These are phyloP conservation scores for Cerastis leucographa DNA, from an alignment of 2,888 invertebrate species.

Conservation along the genomic window DNA sequence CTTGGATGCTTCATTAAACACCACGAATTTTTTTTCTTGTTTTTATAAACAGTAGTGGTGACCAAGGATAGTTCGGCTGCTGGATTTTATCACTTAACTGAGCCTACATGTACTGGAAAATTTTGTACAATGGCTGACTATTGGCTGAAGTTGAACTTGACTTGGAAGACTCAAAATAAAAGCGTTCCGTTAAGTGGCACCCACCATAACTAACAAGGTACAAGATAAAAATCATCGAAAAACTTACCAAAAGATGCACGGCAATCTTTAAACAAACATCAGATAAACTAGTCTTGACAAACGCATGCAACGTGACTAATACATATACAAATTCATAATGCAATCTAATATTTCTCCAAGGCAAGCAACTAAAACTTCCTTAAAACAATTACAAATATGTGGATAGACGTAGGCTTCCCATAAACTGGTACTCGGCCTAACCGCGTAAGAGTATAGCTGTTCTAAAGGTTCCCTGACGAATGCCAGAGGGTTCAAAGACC, in stretches of 20 bases:
- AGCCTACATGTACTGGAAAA: no score
- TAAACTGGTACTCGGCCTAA: slow-evolving; percentile 38
- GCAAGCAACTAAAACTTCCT: slow-evolving; percentile 49
- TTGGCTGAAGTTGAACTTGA: background rate
- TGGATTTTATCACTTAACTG: background rate
- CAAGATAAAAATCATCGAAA: background rate
- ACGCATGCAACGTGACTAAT: slow-evolving; percentile 29
- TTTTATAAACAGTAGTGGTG: background rate
- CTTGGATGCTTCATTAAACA: slow-evolving; percentile 57
- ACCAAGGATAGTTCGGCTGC: background rate
- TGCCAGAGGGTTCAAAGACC: slow-evolving; percentile 61
- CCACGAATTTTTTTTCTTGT: slow-evolving; percentile 5
- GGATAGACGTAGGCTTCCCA: slow-evolving; percentile 2
- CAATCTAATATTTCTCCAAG: slow-evolving; percentile 49
- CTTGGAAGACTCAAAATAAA: background rate
- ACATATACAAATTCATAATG: slow-evolving; percentile 35
- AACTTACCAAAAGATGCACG: background rate
- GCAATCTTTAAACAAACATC: slow-evolving; percentile 24
- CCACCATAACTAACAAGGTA: background rate
- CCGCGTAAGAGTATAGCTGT: slow-evolving; percentile 30
- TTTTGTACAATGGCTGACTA: no score
- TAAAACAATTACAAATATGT: slow-evolving; percentile 29
- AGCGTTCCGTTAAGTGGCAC: background rate
- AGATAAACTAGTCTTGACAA: slow-evolving; percentile 26
- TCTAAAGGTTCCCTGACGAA: slow-evolving; percentile 46